Base-by-base conservation (phyloP, 2,888 invertebrate genomes). In the Polia nebulosa region DNA sequence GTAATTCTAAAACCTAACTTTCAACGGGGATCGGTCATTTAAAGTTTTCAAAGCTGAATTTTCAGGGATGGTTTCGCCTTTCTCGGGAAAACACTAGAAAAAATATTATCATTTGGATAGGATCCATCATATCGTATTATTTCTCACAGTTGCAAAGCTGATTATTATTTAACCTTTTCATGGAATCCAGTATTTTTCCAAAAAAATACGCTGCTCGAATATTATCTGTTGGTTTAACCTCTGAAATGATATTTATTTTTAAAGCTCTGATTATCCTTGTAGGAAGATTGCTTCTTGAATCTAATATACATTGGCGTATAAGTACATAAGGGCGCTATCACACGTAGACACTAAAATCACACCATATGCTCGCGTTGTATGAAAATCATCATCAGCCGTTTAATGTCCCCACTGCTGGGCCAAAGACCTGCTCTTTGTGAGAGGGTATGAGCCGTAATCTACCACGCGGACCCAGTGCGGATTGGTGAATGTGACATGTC, bases 261-360 rank as follows among this genome's bases (percentile, higher is more conserved):
- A 56, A 65, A 56, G 22, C 49, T 29, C 13, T 65, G 47, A 65
- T 74, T 74, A 65, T 52, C 45, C 29, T 57, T 47, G 36, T 41
- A 49, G 2, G 29, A 52, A 57, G 27, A 75, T 79, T 74, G 36
- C 41, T 74, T 73, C 11, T 71, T 55, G 20, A 51, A 59, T 34
- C 36, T 60, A n/a, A 65, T 34, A 44, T 52, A 59, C 13, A 45
- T 32, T 44, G 17, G 36, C 45, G 8, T 64, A 64, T 45, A 32
- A 57, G 51, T 47, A 57, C 6, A 25, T 27, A 75, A 22, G 5
- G 39, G 9, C 4, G 1, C 11, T 32, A 49, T 8, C 25, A 62
- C 20, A 49, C 7, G 9, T 17, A 4, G 4, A 6, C 6, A 17
- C 17, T 39, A 39, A 6, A 17, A 17, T 39, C 39, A 5, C 5